Evolutionary conservation across 2,888 invertebrate genomes (phyloP).

Genomic region (Proisotoma minuta): DNA sequence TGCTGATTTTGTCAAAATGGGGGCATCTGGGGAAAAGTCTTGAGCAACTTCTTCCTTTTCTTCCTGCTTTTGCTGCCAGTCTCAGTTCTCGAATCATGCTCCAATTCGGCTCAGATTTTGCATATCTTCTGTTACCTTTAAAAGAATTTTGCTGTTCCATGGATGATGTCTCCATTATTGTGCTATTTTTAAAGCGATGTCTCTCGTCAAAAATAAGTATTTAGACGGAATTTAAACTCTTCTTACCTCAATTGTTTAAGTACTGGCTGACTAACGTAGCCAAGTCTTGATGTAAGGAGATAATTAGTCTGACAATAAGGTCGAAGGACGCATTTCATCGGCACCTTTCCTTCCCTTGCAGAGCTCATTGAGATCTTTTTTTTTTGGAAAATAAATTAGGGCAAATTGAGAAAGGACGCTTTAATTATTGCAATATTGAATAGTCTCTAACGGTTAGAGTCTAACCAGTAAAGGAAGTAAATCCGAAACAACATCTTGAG

Average conservation of each 20-base stretch:
- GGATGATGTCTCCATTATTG: neutral
- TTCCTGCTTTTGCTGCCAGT: neutral
- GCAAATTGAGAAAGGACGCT: too few relatives aligned
- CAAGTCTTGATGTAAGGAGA: neutral
- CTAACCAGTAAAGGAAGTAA: slow-evolving; percentile 3
- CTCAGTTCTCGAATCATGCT: neutral
- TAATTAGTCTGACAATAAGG: slow-evolving; percentile 2
- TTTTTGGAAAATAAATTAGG: too few relatives aligned
- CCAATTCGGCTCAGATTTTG: neutral
- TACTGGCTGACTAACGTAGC: neutral
- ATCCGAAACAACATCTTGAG: neutral
- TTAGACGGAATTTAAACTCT: neutral
- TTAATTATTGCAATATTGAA: neutral
- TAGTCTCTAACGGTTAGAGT: neutral
- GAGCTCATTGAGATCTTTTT: slow-evolving; percentile 6
- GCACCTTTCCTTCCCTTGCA: neutral
- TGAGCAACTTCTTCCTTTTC: neutral
- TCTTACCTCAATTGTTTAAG: slow-evolving; percentile 2
- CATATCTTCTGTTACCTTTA: neutral
- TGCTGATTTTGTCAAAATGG: neutral
- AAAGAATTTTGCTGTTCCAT: too few relatives aligned
- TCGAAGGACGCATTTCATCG: neutral
- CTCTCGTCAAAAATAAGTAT: too few relatives aligned
- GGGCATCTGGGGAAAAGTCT: neutral
- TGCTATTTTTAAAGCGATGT: too few relatives aligned